Conservation (phyloP, 1,140 invertebrate genomes). For the Bombyx mandarina region DNA sequence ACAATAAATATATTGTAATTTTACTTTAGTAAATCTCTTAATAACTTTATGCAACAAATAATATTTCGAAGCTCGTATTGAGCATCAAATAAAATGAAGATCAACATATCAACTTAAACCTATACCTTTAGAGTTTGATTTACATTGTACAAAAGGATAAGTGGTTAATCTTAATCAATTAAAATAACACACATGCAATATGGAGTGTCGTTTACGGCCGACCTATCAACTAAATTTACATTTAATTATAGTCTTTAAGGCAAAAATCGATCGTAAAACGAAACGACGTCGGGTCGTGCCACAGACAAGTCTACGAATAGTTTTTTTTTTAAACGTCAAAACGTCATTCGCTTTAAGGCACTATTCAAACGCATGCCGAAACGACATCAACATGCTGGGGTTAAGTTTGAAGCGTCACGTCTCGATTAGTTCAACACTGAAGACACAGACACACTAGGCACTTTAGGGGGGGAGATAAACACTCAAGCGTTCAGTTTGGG, state of each 20-base stretch:
- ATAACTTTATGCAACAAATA: not conserved
- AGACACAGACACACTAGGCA: constrained; percentile 8
- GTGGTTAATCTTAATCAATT: too few relatives aligned
- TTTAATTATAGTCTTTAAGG: too few relatives aligned
- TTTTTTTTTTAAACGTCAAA: too few relatives aligned
- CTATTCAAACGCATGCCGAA: constrained; percentile 33
- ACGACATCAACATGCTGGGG: constrained; percentile 33
- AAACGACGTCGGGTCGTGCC: constrained; percentile 16
- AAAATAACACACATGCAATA: too few relatives aligned
- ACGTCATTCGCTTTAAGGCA: constrained; percentile 1
- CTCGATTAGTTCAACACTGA: constrained; percentile 16
- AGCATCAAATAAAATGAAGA: too few relatives aligned
- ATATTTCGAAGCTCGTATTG: too few relatives aligned
- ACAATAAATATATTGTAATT: constrained; percentile 23
- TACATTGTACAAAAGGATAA: too few relatives aligned
- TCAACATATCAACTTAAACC: too few relatives aligned
- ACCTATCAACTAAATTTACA: too few relatives aligned
- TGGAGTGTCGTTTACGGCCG: too few relatives aligned
- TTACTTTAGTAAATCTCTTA: constrained; percentile 8
- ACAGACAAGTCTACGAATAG: constrained; percentile 17
- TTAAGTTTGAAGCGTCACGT: constrained; percentile 32
- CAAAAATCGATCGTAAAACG: too few relatives aligned
- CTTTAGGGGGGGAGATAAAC: constrained; percentile 9
- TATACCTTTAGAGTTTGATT: too few relatives aligned
- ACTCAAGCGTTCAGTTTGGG: constrained; percentile 13